Evolutionary conservation across 2,113 vertebrate genomes (phyloP).

Genomic region (rat (Rattus norvegicus)): DNA sequence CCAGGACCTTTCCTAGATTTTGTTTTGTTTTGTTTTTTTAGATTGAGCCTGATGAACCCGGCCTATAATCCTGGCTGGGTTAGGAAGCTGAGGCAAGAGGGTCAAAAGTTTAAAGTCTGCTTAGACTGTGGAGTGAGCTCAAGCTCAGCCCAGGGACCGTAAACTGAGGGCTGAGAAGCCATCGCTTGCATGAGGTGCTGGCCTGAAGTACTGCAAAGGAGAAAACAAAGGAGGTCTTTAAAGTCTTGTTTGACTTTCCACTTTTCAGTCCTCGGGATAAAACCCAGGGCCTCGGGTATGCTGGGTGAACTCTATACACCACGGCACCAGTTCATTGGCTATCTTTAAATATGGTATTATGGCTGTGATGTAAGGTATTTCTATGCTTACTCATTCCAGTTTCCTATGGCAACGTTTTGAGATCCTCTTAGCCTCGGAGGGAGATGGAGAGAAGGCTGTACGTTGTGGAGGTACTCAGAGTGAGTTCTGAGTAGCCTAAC

Average conservation of each 20-base stretch:
- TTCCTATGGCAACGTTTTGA: neutral
- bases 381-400: neutral
- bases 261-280: neutral
- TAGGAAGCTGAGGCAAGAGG: neutral
- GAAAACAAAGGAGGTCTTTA: neutral
- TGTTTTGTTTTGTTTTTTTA: neutral
- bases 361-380: slow-evolving; percentile 7
- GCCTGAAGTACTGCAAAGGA: neutral
- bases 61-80: neutral
- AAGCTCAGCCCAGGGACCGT: neutral
- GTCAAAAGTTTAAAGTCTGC: neutral
- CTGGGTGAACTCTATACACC: neutral
- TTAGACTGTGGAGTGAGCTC: too few species aligned
- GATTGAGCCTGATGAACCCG: neutral
- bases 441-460: neutral
- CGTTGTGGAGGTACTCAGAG: neutral
- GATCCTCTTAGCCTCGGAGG: neutral
- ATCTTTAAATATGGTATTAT: neutral
- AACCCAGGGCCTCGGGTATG: neutral
- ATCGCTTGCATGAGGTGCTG: neutral
- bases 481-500: neutral
- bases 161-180: neutral
- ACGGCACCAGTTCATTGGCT: neutral
- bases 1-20: neutral
- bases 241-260: neutral